These are phyloP conservation scores for Linyphia triangularis DNA, from an alignment of 2,888 invertebrate species.

Conservation along the genomic window DNA sequence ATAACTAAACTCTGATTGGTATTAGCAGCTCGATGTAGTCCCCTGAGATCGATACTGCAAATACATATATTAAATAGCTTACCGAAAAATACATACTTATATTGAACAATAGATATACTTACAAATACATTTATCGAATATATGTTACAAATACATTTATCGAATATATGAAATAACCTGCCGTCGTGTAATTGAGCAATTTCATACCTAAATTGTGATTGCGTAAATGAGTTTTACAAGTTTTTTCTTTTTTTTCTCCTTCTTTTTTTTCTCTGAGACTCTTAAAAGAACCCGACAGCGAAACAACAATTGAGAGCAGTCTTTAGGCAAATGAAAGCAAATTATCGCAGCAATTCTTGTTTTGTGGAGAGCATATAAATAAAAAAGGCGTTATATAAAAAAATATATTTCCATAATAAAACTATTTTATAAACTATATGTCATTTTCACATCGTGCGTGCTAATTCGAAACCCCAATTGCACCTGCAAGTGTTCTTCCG, in stretches of 20 bases:
- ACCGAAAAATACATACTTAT: too few species aligned
- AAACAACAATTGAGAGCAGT: not conserved
- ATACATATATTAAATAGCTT: too few species aligned
- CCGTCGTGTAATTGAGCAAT: not conserved
- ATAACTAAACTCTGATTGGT: too few species aligned
- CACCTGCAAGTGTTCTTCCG: conserved; percentile 54
- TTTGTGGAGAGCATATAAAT: not conserved
- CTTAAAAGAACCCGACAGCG: not conserved
- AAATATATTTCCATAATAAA: conserved; percentile 36
- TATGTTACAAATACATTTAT: too few species aligned
- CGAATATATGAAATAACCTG: too few species aligned
- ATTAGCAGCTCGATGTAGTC: too few species aligned
- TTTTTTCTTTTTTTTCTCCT: too few species aligned
- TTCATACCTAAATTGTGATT: not conserved
- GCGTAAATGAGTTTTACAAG: not conserved
- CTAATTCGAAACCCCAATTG: conserved; percentile 1
- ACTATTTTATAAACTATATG: conserved; percentile 27
- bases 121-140: too few species aligned
- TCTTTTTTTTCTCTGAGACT: not conserved
- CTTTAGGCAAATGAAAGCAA: not conserved
- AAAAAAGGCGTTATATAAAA: not conserved
- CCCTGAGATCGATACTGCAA: too few species aligned
- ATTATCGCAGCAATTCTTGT: not conserved
- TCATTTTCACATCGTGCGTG: conserved; percentile 67
- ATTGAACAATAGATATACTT: too few species aligned